Evolutionary conservation across 2,113 vertebrate genomes (phyloP).

Genomic region (Sclerurus mexicanus): DNA sequence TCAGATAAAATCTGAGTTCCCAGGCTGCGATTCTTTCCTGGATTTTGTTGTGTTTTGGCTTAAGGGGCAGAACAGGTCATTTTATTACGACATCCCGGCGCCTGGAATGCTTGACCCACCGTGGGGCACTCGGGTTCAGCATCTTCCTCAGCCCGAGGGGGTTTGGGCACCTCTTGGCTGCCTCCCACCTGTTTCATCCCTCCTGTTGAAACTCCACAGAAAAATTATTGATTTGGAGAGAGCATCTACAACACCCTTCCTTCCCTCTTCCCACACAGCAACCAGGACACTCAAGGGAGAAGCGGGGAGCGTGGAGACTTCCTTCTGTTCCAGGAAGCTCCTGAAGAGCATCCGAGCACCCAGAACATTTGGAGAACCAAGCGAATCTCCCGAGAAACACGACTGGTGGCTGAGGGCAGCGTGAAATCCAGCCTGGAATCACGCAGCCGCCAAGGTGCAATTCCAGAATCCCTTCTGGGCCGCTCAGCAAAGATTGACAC

Average conservation of each 20-base stretch:
- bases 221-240: not conserved
- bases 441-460: not conserved
- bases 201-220: not conserved
- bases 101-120: not conserved
- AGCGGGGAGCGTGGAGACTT: not conserved
- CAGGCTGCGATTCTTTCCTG: not conserved
- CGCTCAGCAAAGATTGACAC: not conserved
- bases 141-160: not conserved
- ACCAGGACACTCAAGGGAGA: not conserved
- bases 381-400: not conserved
- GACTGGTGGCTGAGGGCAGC: not conserved
- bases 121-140: fast-evolving
- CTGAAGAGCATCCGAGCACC: fast-evolving
- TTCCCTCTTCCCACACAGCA: not conserved
- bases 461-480: not conserved
- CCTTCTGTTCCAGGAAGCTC: not conserved
- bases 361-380: not conserved
- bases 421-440: not conserved
- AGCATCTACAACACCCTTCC: not conserved
- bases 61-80: not conserved
- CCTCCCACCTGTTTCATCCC: not conserved
- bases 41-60: not conserved
- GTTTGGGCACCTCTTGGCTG: not conserved
- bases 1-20: not conserved
- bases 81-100: fast-evolving